Evolutionary conservation across 2,797 vertebrate species (phyloP).

Genomic region (Halcyon leucocephala): DNA sequence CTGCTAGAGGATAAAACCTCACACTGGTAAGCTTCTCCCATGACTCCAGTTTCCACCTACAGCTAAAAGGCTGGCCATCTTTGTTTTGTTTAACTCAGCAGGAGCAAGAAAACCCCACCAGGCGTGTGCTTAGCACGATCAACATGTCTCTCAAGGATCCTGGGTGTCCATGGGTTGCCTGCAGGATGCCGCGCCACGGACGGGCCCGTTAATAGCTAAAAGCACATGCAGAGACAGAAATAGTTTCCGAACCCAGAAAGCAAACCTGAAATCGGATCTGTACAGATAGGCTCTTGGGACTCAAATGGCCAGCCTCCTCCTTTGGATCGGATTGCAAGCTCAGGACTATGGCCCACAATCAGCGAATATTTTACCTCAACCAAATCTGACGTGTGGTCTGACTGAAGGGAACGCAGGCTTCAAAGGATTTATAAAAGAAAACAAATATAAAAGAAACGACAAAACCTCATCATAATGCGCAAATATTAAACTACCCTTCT

Average conservation of each 20-base stretch:
- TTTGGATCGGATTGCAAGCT: neutral
- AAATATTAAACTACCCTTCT: neutral
- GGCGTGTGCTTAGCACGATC: neutral
- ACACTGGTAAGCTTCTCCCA: neutral
- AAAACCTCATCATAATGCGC: neutral
- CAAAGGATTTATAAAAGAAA: neutral
- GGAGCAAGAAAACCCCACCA: neutral
- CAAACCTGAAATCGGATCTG: conserved; percentile 20
- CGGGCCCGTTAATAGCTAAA: neutral
- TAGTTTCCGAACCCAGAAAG: neutral
- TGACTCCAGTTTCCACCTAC: neutral
- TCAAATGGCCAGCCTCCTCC: neutral
- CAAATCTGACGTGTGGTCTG: neutral
- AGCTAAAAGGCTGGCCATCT: conserved; percentile 5
- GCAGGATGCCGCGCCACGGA: neutral
- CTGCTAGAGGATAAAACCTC: neutral
- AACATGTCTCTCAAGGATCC: neutral
- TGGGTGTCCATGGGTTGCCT: neutral
- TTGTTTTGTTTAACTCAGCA: conserved; percentile 7
- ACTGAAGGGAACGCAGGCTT: neutral
- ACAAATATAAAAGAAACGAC: accelerated
- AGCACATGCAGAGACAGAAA: neutral
- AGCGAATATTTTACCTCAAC: neutral
- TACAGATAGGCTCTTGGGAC: neutral
- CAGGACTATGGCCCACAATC: neutral